These are phyloP conservation scores for Wasmannia auropunctata DNA, from an alignment of 1,140 invertebrate species.

Conservation along the genomic window DNA sequence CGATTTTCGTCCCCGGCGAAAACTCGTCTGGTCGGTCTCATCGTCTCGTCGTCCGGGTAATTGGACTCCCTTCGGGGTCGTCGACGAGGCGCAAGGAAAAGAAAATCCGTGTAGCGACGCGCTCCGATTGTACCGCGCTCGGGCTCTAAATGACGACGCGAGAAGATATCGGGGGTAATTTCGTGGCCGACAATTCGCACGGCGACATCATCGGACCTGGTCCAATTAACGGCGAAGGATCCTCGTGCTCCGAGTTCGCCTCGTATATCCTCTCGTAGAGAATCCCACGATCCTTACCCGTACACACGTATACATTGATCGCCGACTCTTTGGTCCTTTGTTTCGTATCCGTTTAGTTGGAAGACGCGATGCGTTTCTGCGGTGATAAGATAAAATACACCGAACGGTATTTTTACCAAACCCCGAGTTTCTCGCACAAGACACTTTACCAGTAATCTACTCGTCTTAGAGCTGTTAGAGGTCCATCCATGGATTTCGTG, in stretches of 20 bases:
- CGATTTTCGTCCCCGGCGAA: constrained; percentile 23
- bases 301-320: constrained; percentile 30
- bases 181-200: constrained; percentile 72
- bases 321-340: constrained; percentile 14
- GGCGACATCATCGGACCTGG: constrained; percentile 67
- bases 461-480: background rate
- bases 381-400: constrained; percentile 26
- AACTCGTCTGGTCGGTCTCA: constrained; percentile 34
- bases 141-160: constrained; percentile 49
- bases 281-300: constrained; percentile 23
- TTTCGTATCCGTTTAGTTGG: background rate
- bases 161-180: constrained; percentile 75
- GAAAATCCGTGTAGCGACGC: constrained; percentile 55
- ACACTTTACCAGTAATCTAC: constrained; percentile 6
- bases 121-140: constrained; percentile 47
- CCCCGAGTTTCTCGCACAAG: background rate
- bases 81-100: constrained; percentile 33
- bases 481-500: background rate
- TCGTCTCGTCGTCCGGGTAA: constrained; percentile 34
- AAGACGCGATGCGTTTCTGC: background rate
- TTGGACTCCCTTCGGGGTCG: constrained; percentile 34
- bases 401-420: constrained; percentile 30
- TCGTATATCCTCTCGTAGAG: constrained; percentile 58
- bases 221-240: constrained; percentile 72
- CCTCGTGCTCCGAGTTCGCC: constrained; percentile 35